These are phyloP conservation scores for Aphrocallistes beatrix DNA, from an alignment of 37 sponge, comb jelly and placozoan species.

Conservation along the genomic window DNA sequence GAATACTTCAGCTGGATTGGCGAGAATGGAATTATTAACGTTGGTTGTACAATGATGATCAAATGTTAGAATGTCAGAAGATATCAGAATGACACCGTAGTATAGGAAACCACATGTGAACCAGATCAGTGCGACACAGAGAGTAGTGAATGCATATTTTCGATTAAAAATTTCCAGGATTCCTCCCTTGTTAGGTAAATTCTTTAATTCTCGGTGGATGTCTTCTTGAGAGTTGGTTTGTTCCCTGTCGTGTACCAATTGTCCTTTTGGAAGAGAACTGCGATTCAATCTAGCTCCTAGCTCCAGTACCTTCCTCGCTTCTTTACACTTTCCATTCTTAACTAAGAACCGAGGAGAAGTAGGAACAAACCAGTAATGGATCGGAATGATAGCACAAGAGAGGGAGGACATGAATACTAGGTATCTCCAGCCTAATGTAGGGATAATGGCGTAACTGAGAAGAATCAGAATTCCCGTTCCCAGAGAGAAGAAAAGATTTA, in stretches of 20 bases:
- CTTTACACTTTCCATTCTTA: background rate
- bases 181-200: slow-evolving; percentile 3
- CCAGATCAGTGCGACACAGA: background rate
- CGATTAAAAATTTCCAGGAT: background rate
- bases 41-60: background rate
- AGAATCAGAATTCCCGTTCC: background rate
- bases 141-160: background rate
- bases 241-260: background rate
- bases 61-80: background rate
- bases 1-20: background rate
- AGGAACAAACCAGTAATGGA: background rate
- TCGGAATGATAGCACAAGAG: background rate
- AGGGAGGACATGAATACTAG: background rate
- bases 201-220: too few species aligned
- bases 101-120: background rate
- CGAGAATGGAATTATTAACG: background rate
- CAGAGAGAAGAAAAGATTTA: background rate
- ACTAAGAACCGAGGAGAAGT: slow-evolving; percentile 1
- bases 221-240: too few species aligned
- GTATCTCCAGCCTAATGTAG: background rate
- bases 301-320: background rate
- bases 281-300: background rate
- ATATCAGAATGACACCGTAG: background rate
- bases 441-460: background rate
- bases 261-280: background rate